Conservation (phyloP, 2,797 vertebrate species). For the Neosilurus hyrtlii region DNA sequence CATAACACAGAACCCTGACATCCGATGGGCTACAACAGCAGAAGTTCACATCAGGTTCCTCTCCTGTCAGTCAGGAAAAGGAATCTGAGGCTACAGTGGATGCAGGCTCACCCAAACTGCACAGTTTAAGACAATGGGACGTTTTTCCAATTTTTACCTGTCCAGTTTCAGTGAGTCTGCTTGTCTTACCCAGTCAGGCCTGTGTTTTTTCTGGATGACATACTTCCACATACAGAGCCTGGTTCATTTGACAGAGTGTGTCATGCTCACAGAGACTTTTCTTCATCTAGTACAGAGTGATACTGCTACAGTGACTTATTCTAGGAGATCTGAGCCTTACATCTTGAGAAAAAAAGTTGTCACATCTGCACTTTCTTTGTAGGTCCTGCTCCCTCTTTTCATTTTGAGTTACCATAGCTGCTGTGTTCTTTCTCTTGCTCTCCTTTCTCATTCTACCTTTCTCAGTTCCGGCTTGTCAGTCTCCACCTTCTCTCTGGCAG, state of each 20-base stretch:
- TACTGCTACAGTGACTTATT: conserved; percentile 48
- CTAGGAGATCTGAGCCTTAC: conserved; percentile 42
- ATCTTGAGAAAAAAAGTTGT: conserved; percentile 52
- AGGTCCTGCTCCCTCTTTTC: conserved; percentile 40
- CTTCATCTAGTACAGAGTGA: conserved; percentile 44
- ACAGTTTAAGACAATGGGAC: conserved; percentile 3
- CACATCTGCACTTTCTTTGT: conserved; percentile 55
- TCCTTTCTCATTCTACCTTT: conserved; percentile 18
- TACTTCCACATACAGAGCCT: conserved; percentile 68
- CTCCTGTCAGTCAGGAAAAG: neutral
- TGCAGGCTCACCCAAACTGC: neutral
- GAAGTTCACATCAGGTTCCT: neutral
- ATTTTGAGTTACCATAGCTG: conserved; percentile 24
- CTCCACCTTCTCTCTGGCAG: conserved; percentile 23
- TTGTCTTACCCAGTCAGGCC: conserved; percentile 31
- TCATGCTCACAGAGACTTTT: conserved; percentile 62
- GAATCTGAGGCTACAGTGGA: neutral
- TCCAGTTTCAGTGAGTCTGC: conserved; percentile 13
- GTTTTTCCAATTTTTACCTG: conserved; percentile 5
- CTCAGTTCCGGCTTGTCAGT: conserved; percentile 17
- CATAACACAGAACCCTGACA: neutral
- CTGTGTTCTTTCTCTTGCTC: conserved; percentile 19
- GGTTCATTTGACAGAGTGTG: conserved; percentile 70
- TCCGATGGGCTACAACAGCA: neutral
- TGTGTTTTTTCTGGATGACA: conserved; percentile 26